Conservation (phyloP, 1,140 invertebrate genomes). For the Zaprionus vittiger region DNA sequence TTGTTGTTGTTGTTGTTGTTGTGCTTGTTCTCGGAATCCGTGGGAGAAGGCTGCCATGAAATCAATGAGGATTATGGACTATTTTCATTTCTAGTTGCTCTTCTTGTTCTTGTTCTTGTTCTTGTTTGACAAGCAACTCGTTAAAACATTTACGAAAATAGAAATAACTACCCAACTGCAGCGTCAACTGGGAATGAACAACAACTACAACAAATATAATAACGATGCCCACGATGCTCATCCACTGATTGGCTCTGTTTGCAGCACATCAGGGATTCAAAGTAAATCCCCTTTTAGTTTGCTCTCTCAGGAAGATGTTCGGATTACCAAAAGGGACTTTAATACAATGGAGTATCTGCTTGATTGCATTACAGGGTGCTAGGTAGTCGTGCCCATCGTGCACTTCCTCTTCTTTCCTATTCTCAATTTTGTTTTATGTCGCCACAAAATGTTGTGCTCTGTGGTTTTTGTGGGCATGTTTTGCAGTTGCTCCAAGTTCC, state of each 20-base stretch:
- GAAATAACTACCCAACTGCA: slow-evolving; percentile 24
- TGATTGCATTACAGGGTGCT: background rate
- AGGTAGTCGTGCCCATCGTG: too few relatives aligned
- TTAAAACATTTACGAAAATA: slow-evolving; percentile 45
- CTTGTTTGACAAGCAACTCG: slow-evolving; percentile 12
- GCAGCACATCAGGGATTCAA: background rate
- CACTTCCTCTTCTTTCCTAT: background rate
- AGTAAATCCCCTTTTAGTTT: background rate
- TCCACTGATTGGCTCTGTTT: background rate
- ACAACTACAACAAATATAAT: background rate
- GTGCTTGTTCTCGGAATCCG: slow-evolving; percentile 17
- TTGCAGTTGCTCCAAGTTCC: slow-evolving; percentile 15
- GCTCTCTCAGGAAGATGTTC: background rate
- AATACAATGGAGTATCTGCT: background rate
- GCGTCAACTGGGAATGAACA: too few relatives aligned
- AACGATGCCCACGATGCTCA: background rate
- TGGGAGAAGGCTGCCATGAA: slow-evolving; percentile 32
- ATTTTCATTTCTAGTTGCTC: slow-evolving; percentile 59
- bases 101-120: too few relatives aligned
- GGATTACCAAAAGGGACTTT: too few relatives aligned
- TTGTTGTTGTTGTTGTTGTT: background rate
- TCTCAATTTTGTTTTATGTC: slow-evolving; percentile 35
- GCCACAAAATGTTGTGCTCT: slow-evolving; percentile 59
- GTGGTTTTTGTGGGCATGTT: slow-evolving; percentile 50
- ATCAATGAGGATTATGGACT: slow-evolving; percentile 76